phyloP scores from a whole-genome alignment of 2,113 vertebrate species.

The Barnardius zonarius region DNA sequence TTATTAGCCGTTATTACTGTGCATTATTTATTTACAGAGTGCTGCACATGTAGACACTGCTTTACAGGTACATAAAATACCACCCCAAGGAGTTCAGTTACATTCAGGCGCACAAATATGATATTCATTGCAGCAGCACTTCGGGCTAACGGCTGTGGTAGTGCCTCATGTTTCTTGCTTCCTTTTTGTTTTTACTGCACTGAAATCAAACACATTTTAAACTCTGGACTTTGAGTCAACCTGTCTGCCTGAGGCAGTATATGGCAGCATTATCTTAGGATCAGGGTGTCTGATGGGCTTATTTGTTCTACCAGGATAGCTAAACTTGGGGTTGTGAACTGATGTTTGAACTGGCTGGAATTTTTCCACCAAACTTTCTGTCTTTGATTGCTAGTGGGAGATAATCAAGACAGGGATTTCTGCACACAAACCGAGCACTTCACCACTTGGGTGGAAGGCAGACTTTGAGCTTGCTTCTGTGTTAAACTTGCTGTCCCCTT shows the following conservation, averaged over 20 bases:
- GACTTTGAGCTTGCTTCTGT: fast-evolving
- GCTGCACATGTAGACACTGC: neutral
- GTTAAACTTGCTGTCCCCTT: neutral
- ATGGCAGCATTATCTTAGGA: neutral
- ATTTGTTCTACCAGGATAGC: neutral
- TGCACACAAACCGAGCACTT: neutral
- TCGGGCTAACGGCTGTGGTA: neutral
- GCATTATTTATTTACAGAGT: conserved; percentile 63
- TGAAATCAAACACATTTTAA: conserved; percentile 33
- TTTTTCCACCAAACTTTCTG: neutral
- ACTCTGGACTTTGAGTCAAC: neutral
- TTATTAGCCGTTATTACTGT: conserved; percentile 35
- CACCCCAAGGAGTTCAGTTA: neutral
- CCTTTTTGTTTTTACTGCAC: conserved; percentile 17
- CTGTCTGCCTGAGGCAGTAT: neutral
- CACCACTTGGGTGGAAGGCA: neutral
- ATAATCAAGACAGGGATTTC: neutral
- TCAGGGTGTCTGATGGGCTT: neutral
- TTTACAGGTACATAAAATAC: conserved; percentile 63
- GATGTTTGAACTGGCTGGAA: neutral
- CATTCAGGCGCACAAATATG: conserved; percentile 3
- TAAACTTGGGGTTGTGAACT: neutral
- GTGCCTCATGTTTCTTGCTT: conserved; percentile 15
- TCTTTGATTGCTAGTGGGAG: neutral
- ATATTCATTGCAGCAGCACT: conserved; percentile 10